phyloP scores from a whole-genome alignment of 2,888 invertebrate genomes.

The Eugnorisma glareosa region DNA sequence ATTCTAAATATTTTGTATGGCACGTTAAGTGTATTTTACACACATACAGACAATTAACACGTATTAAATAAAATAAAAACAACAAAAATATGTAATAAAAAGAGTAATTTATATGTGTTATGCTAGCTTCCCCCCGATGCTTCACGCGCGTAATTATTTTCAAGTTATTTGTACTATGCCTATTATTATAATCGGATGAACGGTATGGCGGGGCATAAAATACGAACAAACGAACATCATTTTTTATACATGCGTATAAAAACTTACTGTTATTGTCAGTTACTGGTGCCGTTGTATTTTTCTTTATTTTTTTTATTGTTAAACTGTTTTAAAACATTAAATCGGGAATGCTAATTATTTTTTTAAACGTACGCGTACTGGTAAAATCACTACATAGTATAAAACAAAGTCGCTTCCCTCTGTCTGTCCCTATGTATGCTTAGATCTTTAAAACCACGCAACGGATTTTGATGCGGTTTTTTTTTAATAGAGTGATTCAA shows the following conservation, averaged over 20 bases:
- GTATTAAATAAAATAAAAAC: not conserved
- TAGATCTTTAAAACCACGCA: no score
- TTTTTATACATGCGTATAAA: no score
- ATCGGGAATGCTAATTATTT: not conserved
- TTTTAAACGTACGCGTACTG: not conserved
- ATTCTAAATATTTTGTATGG: not conserved
- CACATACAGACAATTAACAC: not conserved
- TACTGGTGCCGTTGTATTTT: no score
- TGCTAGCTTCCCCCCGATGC: not conserved
- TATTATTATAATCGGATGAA: not conserved
- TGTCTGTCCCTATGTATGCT: no score
- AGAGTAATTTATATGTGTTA: not conserved
- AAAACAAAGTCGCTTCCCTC: no score
- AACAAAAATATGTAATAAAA: not conserved
- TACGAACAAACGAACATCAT: not conserved
- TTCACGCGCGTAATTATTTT: not conserved
- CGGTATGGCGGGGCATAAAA: not conserved
- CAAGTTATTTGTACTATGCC: not conserved
- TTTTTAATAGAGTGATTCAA: no score
- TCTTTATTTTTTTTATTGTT: not conserved
- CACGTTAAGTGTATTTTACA: not conserved
- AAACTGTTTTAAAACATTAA: not conserved
- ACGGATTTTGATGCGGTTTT: no score
- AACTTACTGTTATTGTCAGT: no score
- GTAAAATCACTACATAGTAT: no score